Percentiles rank a stretch among this genome's conserved stretches.
Evolutionary conservation across 2,797 vertebrate species (phyloP).

Genomic region (Mus spretus): DNA sequence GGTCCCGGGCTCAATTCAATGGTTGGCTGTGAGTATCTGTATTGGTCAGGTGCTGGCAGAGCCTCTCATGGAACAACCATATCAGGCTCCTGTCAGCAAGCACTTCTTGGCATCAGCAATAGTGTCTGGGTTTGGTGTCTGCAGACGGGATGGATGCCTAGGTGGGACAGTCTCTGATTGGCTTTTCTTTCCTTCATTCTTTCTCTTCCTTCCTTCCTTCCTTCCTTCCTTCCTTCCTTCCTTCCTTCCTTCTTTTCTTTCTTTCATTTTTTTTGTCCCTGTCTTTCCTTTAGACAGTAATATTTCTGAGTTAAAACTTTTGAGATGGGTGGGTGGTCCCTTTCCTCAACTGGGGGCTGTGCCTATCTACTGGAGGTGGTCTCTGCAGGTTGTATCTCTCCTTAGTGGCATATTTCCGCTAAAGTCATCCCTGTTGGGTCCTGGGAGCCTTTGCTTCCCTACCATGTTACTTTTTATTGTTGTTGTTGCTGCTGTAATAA

Average conservation of each 20-base stretch:
- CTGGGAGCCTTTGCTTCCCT: neutral
- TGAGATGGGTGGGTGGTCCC: neutral
- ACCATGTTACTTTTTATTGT: neutral
- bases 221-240: no score
- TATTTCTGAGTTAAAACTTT: neutral
- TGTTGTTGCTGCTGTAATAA: neutral
- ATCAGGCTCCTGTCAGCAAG: neutral
- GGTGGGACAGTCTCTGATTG: neutral
- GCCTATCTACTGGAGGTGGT: neutral
- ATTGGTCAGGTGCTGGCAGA: neutral
- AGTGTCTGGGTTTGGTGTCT: neutral
- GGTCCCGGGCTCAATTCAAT: neutral
- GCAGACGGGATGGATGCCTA: no score
- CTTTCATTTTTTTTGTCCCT: neutral
- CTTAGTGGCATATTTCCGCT: neutral
- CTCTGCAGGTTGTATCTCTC: neutral
- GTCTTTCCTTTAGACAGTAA: neutral
- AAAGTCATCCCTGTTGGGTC: neutral
- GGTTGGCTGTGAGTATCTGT: neutral
- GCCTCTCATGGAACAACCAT: neutral
- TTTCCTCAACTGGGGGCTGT: neutral
- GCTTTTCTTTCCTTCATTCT: neutral
- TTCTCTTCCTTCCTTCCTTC: no score
- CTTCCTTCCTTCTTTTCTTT: neutral
- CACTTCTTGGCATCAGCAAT: neutral